These are phyloP conservation scores for Lumbricus terrestris DNA, from an alignment of 2,888 invertebrate species.

Conservation along the genomic window DNA sequence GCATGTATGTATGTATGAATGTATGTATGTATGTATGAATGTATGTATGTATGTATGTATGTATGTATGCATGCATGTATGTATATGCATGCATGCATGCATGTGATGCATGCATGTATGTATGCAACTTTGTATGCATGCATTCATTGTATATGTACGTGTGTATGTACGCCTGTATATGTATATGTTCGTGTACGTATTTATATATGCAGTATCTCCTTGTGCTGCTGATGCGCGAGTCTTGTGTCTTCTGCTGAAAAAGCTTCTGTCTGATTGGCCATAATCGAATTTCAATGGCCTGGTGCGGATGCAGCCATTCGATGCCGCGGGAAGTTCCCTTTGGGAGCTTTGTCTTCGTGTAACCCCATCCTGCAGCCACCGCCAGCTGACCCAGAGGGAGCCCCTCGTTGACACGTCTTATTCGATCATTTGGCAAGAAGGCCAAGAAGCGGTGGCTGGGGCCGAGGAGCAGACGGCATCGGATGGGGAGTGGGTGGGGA, in stretches of 20 bases:
- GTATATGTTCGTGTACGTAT: too few species aligned
- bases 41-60: too few species aligned
- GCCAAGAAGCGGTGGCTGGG: background rate
- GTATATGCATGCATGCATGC: too few species aligned
- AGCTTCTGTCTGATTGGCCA: background rate
- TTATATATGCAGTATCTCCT: background rate
- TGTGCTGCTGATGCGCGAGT: background rate
- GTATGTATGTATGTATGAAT: too few species aligned
- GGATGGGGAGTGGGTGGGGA: too few species aligned
- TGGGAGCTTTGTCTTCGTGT: background rate
- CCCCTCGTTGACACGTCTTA: conserved; percentile 14
- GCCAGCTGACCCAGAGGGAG: conserved; percentile 5
- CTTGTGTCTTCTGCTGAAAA: background rate
- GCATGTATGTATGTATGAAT: too few species aligned
- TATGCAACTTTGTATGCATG: too few species aligned
- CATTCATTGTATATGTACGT: too few species aligned
- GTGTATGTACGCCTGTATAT: too few species aligned
- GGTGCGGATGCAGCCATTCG: background rate
- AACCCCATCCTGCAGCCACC: background rate
- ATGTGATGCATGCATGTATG: too few species aligned
- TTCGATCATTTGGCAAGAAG: background rate
- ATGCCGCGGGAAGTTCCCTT: background rate
- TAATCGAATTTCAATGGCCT: background rate
- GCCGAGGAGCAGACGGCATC: background rate
- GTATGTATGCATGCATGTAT: too few species aligned